Conservation (phyloP, 1,140 invertebrate species). For the Zaprionus camerounensis region DNA sequence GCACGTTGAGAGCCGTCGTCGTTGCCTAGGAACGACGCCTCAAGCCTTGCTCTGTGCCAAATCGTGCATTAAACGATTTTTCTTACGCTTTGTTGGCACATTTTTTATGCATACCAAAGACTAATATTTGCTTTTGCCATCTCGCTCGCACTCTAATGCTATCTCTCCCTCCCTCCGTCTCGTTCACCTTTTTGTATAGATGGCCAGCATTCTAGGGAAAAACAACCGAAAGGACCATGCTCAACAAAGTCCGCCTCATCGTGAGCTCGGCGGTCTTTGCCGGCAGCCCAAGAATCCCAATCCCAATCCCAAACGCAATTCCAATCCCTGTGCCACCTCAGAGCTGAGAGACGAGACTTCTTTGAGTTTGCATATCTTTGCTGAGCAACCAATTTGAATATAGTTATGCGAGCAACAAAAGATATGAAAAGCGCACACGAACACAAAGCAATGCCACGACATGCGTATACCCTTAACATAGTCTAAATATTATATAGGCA, state of each 20-base stretch:
- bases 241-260: constrained; percentile 12
- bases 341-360: constrained; percentile 30
- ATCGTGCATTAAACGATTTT: constrained; percentile 69
- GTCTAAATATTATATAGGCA: neutral
- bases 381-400: constrained; percentile 76
- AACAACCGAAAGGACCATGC: constrained; percentile 13
- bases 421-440: constrained; percentile 7
- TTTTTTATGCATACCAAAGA: constrained; percentile 46
- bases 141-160: neutral
- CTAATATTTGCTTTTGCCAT: constrained; percentile 25
- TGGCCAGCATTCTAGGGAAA: constrained; percentile 11
- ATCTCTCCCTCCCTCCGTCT: neutral
- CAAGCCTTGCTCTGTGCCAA: constrained; percentile 31
- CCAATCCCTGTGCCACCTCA: constrained; percentile 6
- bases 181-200: neutral
- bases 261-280: neutral
- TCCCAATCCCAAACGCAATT: constrained; percentile 1
- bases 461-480: constrained; percentile 6
- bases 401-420: constrained; percentile 47
- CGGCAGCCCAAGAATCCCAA: neutral
- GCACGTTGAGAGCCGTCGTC: neutral
- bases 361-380: constrained; percentile 81
- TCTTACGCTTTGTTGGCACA: constrained; percentile 58
- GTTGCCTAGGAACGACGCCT: neutral
- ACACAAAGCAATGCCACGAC: neutral